Conservation (phyloP, 2,113 vertebrate species). For the Gobio gobio region DNA sequence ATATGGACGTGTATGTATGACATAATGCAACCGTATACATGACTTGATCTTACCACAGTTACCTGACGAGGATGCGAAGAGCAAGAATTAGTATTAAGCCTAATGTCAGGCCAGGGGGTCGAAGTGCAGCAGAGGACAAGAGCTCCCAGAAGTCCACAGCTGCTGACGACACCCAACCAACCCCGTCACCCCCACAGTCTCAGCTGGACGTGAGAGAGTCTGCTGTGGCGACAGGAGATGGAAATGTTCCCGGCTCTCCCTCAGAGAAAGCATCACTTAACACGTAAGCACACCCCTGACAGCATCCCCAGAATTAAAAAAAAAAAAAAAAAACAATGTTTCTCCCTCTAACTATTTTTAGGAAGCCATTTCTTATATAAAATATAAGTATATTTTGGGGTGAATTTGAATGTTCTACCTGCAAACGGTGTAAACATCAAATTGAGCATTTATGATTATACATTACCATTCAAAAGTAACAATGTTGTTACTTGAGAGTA, state of each 20-base stretch:
- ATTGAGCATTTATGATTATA: too few species aligned
- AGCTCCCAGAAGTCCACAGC: not conserved
- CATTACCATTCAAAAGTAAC: too few species aligned
- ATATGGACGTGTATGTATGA: not conserved
- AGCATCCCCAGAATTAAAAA: not conserved
- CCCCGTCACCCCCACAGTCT: not conserved
- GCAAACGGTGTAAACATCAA: too few species aligned
- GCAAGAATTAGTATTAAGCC: conserved; percentile 54
- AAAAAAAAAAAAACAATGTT: too few species aligned
- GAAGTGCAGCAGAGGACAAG: conserved; percentile 40
- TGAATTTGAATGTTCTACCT: not conserved
- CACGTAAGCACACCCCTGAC: conserved; percentile 47
- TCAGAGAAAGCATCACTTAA: conserved; percentile 28
- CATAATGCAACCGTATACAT: not conserved
- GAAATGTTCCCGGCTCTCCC: conserved; percentile 4
- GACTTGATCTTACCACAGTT: conserved; percentile 15
- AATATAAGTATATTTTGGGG: too few species aligned
- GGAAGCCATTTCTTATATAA: too few species aligned
- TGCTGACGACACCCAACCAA: conserved; percentile 19
- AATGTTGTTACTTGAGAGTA: too few species aligned
- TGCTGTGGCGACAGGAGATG: conserved; percentile 18
- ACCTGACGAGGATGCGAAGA: conserved; percentile 43
- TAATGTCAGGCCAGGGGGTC: conserved; percentile 51
- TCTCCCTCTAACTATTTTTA: too few species aligned
- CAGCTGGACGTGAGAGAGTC: not conserved